Conservation (phyloP, 2,113 vertebrate species). For the Gopherus evgoodei region DNA sequence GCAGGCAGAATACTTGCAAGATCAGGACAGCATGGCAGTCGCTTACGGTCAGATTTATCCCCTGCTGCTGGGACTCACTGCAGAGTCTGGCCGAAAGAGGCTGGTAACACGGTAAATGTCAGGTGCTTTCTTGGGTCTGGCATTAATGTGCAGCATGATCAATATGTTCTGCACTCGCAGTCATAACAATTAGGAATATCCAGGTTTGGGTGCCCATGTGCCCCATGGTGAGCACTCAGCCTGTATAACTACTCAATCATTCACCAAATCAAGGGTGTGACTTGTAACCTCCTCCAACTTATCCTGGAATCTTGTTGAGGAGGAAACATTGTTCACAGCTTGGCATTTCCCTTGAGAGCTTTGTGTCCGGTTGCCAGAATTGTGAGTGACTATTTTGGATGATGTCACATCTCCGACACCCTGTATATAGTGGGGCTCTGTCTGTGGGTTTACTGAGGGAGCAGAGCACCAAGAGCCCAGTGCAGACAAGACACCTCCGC, state of each 20-base stretch:
- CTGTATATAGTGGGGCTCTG: not conserved
- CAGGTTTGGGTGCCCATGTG: not conserved
- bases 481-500: slow-evolving; percentile 2
- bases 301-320: slow-evolving; percentile 32
- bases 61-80: too few species aligned
- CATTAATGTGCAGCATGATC: not conserved
- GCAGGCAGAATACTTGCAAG: not conserved
- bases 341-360: slow-evolving; percentile 42
- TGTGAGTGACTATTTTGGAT: slow-evolving; percentile 14
- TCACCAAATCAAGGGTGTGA: slow-evolving; percentile 52
- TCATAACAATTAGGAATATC: not conserved
- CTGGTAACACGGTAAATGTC: not conserved
- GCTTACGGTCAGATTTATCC: not conserved
- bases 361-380: not conserved
- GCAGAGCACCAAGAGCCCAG: not conserved
- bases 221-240: not conserved
- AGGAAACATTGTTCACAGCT: slow-evolving; percentile 17
- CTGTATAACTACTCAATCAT: not conserved
- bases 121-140: too few species aligned
- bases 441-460: slow-evolving; percentile 14
- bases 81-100: not conserved
- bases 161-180: not conserved
- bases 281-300: slow-evolving; percentile 55
- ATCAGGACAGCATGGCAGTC: not conserved
- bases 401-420: slow-evolving; percentile 49